Base-by-base conservation (phyloP, 2,797 vertebrate species). In the Semaprochilodus insignis region DNA sequence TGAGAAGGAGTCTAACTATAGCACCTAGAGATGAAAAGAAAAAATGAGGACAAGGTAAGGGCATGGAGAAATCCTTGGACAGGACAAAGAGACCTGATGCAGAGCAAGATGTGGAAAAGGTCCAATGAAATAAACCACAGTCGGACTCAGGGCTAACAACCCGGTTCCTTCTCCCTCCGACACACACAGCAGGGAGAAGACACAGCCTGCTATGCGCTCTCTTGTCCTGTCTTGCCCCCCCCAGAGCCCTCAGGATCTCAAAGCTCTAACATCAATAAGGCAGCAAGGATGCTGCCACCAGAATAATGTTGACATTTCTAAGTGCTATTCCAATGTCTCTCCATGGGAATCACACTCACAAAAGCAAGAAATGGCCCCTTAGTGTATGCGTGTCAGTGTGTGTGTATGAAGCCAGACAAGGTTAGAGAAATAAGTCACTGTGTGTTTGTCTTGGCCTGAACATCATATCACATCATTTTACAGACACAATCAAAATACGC, bases 371-470 rank as follows among this genome's bases (percentile, higher is more conserved):
- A 74, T 52, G 8, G 54, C 44, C 63, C 27, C 25, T 21, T 10
- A 31, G 34, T 66, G 65, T 52, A 44, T 66, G 65, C 63, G 80
- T 69, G 77, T 76, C 60, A 34, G 63, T 82, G 66, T 52, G 8
- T 85, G 70, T 83, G 88, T 90, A 90, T 93, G 92, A 90, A 86
- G 85, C 72, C 84, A n/a, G 88, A 90, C 55, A 69, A 88, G 86
- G 88, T 89, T 92, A 77, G 44, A 88, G 88, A 73, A 91, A 87
- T 86, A 90, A 89, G 77, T 88, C 69, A 52, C n/a, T 83, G 34
- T 77, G 73, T 89, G 88, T 91, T 93, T 93, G 78, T 85, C 86
- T 93, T 93, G 93, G 91, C 90, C 31, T 11, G 17, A 70, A 27
- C 54, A 65, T 88, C 62, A 34, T 85, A 90, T 91, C 84, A 85